These are phyloP conservation scores for Hystrix brachyura DNA, from an alignment of 2,113 vertebrate genomes.

Conservation along the genomic window DNA sequence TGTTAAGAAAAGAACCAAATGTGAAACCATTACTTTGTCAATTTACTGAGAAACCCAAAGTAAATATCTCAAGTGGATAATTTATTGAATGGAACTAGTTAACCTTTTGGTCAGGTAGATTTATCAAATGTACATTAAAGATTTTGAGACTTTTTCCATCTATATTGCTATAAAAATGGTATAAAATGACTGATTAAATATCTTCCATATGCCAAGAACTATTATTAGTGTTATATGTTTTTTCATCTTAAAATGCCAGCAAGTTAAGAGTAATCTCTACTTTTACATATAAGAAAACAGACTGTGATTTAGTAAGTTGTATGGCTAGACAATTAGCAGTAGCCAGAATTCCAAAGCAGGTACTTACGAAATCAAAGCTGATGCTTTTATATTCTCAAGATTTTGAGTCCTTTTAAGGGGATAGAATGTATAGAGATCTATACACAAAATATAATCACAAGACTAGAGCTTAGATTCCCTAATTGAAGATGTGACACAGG, in stretches of 20 bases:
- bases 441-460: slow-evolving; percentile 74
- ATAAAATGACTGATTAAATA: slow-evolving; percentile 55
- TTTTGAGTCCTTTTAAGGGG: slow-evolving; percentile 74
- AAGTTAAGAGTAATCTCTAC: slow-evolving; percentile 25
- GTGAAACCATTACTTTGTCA: slow-evolving; percentile 86
- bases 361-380: slow-evolving; percentile 75
- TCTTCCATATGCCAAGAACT: not conserved
- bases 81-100: slow-evolving; percentile 86
- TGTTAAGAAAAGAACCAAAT: slow-evolving; percentile 81
- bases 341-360: not conserved
- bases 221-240: not conserved
- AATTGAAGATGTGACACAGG: not conserved
- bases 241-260: not conserved
- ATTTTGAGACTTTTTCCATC: slow-evolving; percentile 76
- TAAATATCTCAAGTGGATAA: slow-evolving; percentile 87
- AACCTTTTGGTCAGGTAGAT: slow-evolving; percentile 80
- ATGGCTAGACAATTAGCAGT: not conserved
- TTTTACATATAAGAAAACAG: not conserved
- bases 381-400: slow-evolving; percentile 62
- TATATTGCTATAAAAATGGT: slow-evolving; percentile 71
- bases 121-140: slow-evolving; percentile 85
- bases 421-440: not conserved
- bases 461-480: not conserved
- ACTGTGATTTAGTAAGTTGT: not conserved
- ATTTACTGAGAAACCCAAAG: slow-evolving; percentile 86